Evolutionary conservation across 2,113 vertebrate species (phyloP).

Genomic region (Leptosomus discolor): DNA sequence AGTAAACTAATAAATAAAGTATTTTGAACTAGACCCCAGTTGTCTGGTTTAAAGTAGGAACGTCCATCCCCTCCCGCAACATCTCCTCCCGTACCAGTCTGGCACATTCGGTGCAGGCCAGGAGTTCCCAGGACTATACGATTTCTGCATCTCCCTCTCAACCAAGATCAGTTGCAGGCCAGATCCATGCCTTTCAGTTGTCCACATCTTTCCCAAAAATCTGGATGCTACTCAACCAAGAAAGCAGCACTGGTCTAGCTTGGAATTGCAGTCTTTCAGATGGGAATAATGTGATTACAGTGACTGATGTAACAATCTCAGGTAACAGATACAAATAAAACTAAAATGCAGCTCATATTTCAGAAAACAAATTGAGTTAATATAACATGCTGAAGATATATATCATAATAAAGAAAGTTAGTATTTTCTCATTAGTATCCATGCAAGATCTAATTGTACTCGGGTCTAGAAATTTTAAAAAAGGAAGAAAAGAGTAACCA

Average conservation of each 20-base stretch:
- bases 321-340: neutral
- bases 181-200: neutral
- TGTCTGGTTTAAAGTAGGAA: neutral
- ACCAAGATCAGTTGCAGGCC: neutral
- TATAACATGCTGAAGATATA: neutral
- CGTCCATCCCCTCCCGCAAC: neutral
- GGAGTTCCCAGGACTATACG: fast-evolving
- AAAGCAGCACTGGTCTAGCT: neutral
- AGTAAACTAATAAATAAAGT: neutral
- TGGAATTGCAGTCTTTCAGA: neutral
- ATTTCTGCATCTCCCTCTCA: neutral
- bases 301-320: neutral
- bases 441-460: neutral
- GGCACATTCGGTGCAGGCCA: neutral
- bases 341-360: neutral
- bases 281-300: neutral
- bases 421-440: neutral
- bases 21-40: neutral
- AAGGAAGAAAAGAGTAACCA: neutral
- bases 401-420: neutral
- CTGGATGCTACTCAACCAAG: neutral
- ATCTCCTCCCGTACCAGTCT: neutral
- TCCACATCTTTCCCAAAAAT: neutral
- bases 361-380: neutral
- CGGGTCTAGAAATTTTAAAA: neutral